phyloP scores from a whole-genome alignment of 2,888 invertebrate genomes.

The Laothoe populi region DNA sequence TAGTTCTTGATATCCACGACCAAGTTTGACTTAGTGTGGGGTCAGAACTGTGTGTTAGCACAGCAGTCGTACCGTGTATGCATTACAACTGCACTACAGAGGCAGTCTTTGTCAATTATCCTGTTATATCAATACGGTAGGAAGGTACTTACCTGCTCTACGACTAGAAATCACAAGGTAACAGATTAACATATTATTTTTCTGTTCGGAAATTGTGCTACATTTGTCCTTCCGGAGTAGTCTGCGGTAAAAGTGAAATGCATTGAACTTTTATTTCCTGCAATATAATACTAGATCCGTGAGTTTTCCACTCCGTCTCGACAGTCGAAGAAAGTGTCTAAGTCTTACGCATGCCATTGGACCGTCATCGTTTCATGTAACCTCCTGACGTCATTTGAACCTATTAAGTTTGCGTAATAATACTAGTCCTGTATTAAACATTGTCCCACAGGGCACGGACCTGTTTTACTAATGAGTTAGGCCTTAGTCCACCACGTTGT shows the following conservation, averaged over 20 bases:
- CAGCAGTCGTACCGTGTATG: too few species aligned
- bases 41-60: too few species aligned
- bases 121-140: too few species aligned
- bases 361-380: not conserved
- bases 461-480: too few species aligned
- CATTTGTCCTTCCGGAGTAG: not conserved
- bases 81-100: too few species aligned
- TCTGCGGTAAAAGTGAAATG: conserved; percentile 5
- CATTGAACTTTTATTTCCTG: conserved; percentile 15
- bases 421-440: too few species aligned
- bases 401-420: not conserved
- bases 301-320: conserved; percentile 1
- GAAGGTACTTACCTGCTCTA: too few species aligned
- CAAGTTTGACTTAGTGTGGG: too few species aligned
- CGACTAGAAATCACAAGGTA: too few species aligned
- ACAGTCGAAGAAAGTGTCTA: conserved; percentile 8
- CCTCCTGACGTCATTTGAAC: not conserved
- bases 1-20: too few species aligned
- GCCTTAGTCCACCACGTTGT: too few species aligned
- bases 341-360: conserved; percentile 11
- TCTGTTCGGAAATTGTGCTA: not conserved
- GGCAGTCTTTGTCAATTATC: not conserved
- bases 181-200: not conserved
- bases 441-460: too few species aligned
- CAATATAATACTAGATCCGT: conserved; percentile 3